Evolutionary conservation across 2,113 vertebrate species (phyloP).

Genomic region (Pterocles gutturalis): DNA sequence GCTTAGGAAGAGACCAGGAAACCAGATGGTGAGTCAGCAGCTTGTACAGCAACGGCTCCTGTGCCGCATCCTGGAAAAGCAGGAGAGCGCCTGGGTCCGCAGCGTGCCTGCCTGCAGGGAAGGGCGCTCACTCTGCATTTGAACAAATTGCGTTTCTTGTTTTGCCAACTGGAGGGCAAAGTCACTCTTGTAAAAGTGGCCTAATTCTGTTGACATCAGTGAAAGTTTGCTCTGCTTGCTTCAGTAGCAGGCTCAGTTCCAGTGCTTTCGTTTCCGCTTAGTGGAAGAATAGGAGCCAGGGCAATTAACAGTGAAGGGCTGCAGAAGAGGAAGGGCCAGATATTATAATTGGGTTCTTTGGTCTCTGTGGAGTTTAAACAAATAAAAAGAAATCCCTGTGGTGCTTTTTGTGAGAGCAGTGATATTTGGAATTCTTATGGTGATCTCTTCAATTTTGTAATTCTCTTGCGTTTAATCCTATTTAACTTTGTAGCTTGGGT

Average conservation of each 20-base stretch:
- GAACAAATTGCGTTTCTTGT: not conserved
- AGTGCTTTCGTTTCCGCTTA: slow-evolving; percentile 31
- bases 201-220: slow-evolving; percentile 43
- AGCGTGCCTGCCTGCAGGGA: not conserved
- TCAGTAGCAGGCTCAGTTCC: slow-evolving; percentile 23
- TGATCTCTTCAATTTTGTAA: not conserved
- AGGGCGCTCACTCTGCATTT: not conserved
- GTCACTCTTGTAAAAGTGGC: slow-evolving; percentile 6
- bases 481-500: not conserved
- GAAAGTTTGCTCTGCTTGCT: slow-evolving; percentile 13
- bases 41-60: not conserved
- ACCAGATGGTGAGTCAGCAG: slow-evolving; percentile 19
- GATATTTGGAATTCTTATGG: not conserved
- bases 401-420: slow-evolving; percentile 5
- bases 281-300: slow-evolving; percentile 22
- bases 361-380: slow-evolving; percentile 25
- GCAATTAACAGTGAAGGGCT: slow-evolving; percentile 39
- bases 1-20: slow-evolving; percentile 14
- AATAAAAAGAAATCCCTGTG: slow-evolving; percentile 36
- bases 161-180: slow-evolving; percentile 39
- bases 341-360: slow-evolving; percentile 45
- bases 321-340: slow-evolving; percentile 15
- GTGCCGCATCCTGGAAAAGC: not conserved
- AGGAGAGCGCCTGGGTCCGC: not conserved
- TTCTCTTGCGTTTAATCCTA: not conserved